Percentiles rank a stretch among this genome's conserved stretches.
Evolutionary conservation across 2,888 invertebrate species (phyloP).

Genomic region (Ichneumoninae sp.): DNA sequence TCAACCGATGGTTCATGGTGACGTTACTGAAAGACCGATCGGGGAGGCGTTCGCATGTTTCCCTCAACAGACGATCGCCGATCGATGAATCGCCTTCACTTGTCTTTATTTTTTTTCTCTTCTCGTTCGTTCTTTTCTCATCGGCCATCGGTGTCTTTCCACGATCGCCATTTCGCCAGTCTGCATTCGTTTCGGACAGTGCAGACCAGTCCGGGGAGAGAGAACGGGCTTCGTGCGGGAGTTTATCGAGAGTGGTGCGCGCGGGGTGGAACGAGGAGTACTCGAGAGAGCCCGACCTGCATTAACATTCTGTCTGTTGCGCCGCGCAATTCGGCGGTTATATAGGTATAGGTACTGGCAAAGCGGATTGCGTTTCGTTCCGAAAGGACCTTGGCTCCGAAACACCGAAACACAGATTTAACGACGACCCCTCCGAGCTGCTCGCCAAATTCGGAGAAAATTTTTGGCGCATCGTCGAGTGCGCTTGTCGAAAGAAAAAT

Average conservation of each 20-base stretch:
- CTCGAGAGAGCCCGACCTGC: constrained; percentile 74
- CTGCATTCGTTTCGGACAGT: constrained; percentile 9
- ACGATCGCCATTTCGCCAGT: constrained; percentile 2
- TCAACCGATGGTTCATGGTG: not conserved
- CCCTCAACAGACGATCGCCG: constrained; percentile 57
- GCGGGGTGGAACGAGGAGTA: constrained; percentile 42
- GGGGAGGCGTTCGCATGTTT: constrained; percentile 52
- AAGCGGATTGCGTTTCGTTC: constrained; percentile 64
- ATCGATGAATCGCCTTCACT: constrained; percentile 45
- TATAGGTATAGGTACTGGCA: constrained; percentile 53
- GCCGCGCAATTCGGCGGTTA: constrained; percentile 76
- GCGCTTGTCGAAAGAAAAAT: not conserved
- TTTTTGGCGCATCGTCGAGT: not conserved
- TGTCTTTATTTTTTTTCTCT: constrained; percentile 20
- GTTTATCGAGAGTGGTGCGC: constrained; percentile 51
- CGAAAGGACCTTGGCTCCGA: constrained; percentile 80
- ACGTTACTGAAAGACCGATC: constrained; percentile 40
- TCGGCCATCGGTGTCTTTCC: not conserved
- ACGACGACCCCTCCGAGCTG: constrained; percentile 50
- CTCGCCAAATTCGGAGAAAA: constrained; percentile 27
- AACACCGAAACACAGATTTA: constrained; percentile 78
- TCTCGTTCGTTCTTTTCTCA: not conserved
- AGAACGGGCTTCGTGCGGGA: constrained; percentile 34
- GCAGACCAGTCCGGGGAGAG: not conserved
- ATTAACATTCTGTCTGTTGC: constrained; percentile 77